Evolutionary conservation across 2,888 invertebrate species (phyloP), one percentile per base, ranked within the genome.

Genomic region (Drosophila niveifrons): DNA sequence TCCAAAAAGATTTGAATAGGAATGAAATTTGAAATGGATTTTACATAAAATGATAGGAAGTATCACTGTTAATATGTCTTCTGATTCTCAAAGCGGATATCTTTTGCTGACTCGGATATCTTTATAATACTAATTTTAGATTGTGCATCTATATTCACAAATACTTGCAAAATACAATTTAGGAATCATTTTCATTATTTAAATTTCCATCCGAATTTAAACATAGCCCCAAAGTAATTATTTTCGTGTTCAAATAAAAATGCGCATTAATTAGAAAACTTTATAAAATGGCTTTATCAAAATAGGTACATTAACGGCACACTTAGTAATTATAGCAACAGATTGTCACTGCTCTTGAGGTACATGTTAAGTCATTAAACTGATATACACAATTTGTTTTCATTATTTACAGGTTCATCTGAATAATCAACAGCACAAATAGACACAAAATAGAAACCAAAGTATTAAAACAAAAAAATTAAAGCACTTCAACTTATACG

Each of bases 401-500:
- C 2, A 1, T 31, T 51, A 18, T 23, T 73, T 67, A 2, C 18
- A 67, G 66, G 10, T 51, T 17, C 11, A n/a, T 11, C 34, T n/a
- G 13, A 10, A 11, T 15, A 58, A 53, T 29, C 53, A 51, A 29
- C 36, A 39, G 15, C 36, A 34, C 18, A 44, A 57, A 23, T 44
- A 11, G 47, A 17, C 43, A 23, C 11, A 50, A 61, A 66, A 53
- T 63, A 43, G 53, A 71, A 72, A 75, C 78, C 76, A 76, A 76
- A 76, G 76, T 76, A 76, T 76, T 76, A 61, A 53, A 78, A 56
- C 34, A 58, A 66, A 31, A 48, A 65, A 50, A 65, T 51, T 65
- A 65, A 73, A 73, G 58, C 58, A 75, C 53, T 68, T 65, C 18
- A 68, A 58, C 57, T 56, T 61, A 56, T 50, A 63, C 44, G 15